Percentiles rank a stretch among this genome's conserved stretches.
These are phyloP conservation scores for Phacellophora camtschatica DNA, from an alignment of 30 jellyfish, hydroid and myxozoan genomes.

Conservation along the genomic window DNA sequence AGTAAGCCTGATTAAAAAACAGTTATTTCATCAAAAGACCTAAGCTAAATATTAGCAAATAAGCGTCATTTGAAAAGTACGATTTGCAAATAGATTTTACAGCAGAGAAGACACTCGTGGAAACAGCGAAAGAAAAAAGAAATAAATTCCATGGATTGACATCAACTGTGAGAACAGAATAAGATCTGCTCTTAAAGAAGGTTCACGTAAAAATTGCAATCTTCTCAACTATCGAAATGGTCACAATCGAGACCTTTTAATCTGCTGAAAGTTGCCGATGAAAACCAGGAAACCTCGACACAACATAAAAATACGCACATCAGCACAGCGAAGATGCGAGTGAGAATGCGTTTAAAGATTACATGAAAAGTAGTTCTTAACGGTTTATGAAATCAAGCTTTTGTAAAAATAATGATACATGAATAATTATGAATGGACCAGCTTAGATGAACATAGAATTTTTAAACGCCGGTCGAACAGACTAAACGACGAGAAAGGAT, in stretches of 20 bases:
- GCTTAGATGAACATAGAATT: too few relatives aligned
- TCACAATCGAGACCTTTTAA: constrained; percentile 17
- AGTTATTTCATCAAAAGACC: not conserved
- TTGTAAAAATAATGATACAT: too few relatives aligned
- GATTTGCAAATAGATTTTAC: constrained; percentile 13
- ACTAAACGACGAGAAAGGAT: too few relatives aligned
- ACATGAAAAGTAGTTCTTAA: not conserved
- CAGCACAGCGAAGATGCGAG: not conserved
- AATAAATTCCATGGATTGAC: constrained; percentile 49
- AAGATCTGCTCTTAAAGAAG: not conserved
- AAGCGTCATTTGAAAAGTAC: constrained; percentile 19
- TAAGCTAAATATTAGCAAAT: constrained; percentile 41
- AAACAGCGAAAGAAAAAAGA: constrained; percentile 35
- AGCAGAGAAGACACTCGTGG: not conserved
- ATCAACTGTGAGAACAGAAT: constrained; percentile 41
- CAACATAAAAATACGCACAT: not conserved
- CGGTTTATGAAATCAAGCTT: too few relatives aligned
- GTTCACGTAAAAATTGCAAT: constrained; percentile 19
- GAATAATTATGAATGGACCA: too few relatives aligned
- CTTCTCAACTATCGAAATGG: not conserved
- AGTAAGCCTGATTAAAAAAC: constrained; percentile 23
- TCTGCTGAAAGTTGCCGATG: constrained; percentile 40
- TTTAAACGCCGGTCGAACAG: too few relatives aligned
- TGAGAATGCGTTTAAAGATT: not conserved
- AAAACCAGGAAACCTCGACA: constrained; percentile 30